Evolutionary conservation across 53 echinoderm and acorn worm genomes (phyloP).

Genomic region (Temnopleurus reevesii): DNA sequence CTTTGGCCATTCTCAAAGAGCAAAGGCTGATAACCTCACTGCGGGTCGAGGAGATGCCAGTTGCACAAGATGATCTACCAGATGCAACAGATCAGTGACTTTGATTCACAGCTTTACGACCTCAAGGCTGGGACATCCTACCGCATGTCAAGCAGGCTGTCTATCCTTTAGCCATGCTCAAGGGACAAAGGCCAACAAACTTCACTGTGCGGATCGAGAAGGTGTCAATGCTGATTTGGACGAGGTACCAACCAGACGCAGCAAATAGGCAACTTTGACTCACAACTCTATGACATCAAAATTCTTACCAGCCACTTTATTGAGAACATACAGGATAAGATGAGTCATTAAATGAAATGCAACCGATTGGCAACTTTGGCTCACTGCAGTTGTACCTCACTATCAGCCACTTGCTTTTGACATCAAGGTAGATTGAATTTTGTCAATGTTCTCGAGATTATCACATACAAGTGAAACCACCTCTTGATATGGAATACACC

Average conservation of each 20-base stretch:
- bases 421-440: too few relatives aligned
- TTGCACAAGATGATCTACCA: background rate
- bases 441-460: too few relatives aligned
- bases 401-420: too few relatives aligned
- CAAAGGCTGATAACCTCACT: too few relatives aligned
- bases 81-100: background rate
- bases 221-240: constrained; percentile 74
- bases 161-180: constrained; percentile 86
- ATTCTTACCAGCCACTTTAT: too few relatives aligned
- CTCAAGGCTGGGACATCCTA: too few relatives aligned
- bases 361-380: constrained; percentile 48
- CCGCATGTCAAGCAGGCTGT: too few relatives aligned
- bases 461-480: too few relatives aligned
- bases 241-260: constrained; percentile 72
- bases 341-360: constrained; percentile 59
- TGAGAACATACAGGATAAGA: too few relatives aligned
- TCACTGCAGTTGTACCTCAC: constrained; percentile 56
- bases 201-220: constrained; percentile 90
- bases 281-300: constrained; percentile 65
- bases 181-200: constrained; percentile 77
- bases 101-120: background rate
- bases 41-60: background rate
- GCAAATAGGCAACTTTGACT: constrained; percentile 50
- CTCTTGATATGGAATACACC: too few relatives aligned
- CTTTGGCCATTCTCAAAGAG: too few relatives aligned